Evolutionary conservation across 2,113 vertebrate species (phyloP), one percentile per base, ranked within the genome.

Genomic region (Aleadryas rufinucha): DNA sequence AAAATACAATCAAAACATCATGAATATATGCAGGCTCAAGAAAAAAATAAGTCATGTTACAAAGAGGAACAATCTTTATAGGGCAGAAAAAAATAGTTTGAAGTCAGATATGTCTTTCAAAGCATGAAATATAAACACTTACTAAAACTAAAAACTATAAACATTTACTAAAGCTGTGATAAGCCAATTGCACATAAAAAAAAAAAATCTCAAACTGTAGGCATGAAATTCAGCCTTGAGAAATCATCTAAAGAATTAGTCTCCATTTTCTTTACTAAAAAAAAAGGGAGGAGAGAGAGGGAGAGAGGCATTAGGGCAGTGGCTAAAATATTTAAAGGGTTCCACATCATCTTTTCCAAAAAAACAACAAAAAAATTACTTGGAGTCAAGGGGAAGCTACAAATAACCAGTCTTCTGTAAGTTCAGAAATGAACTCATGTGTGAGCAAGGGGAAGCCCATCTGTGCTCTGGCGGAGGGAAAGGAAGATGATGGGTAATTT

Each of bases 221-320:
- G 4, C 12, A 33, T 54, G 64, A 89, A 87, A 87, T 54, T 59
- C 64, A 80, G 23, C 10, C 28, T 50, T 70, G 37, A 72, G 27
- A 89, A 81, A 66, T 35, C 6, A 71, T 2, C 44, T 44, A 31
- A 81, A 69, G 3, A 3, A 45, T 44, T 24, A n/a, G 1, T 4
- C 2, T 52, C 21, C 13, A 30, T 70, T 39, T 86, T 49, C 22
- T 31, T 47, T 30, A 35, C 5, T 52, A 8, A 42, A 41, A n/a
- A 37, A 49, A 41, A 5, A 0, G 3, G 1, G 5, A 10, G 4
- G 8, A 39, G 9, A 28, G 5, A 18, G 7, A n/a, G 5, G 3
- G 4, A 44, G 8, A 20, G 16, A 42, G 6, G 5, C 10, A 41
- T 16, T 45, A 37, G 20, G 22, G 8, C n/a, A 50, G 30, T 12